Evolutionary conservation across 2,888 invertebrate genomes (phyloP).

Genomic region (Cephus pulcher): DNA sequence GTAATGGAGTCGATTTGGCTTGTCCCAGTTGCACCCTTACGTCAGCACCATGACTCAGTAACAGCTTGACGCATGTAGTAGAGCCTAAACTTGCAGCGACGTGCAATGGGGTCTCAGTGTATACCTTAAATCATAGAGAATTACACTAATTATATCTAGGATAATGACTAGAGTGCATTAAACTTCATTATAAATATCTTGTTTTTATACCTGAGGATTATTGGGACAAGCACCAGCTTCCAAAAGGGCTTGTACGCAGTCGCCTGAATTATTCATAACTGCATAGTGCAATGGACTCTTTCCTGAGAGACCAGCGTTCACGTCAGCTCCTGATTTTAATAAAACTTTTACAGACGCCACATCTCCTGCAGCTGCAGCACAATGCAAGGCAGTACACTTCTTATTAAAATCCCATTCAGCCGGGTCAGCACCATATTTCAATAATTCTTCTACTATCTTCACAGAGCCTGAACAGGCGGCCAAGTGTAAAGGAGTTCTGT

Average conservation of each 20-base stretch:
- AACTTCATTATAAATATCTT: not conserved
- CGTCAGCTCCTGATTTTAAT: slow-evolving; percentile 80
- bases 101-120: slow-evolving; percentile 87
- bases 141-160: slow-evolving; percentile 7
- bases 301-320: slow-evolving; percentile 77
- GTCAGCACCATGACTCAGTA: slow-evolving; percentile 84
- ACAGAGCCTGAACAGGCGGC: slow-evolving; percentile 82
- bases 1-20: slow-evolving; percentile 82
- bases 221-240: slow-evolving; percentile 85
- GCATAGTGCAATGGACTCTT: slow-evolving; percentile 88
- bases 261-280: slow-evolving; percentile 79
- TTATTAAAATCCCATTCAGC: slow-evolving; percentile 79
- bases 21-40: slow-evolving; percentile 79
- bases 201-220: slow-evolving; percentile 76
- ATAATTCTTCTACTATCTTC: slow-evolving; percentile 77
- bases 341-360: slow-evolving; percentile 74
- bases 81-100: slow-evolving; percentile 83
- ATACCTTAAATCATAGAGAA: slow-evolving; percentile 70
- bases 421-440: slow-evolving; percentile 77
- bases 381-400: slow-evolving; percentile 81
- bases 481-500: slow-evolving; percentile 79
- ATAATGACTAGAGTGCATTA: not conserved
- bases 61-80: slow-evolving; percentile 76
- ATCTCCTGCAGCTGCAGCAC: slow-evolving; percentile 78
- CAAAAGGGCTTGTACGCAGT: slow-evolving; percentile 80